phyloP scores from a whole-genome alignment of 1,140 invertebrate species.

The Bombus pascuorum region DNA sequence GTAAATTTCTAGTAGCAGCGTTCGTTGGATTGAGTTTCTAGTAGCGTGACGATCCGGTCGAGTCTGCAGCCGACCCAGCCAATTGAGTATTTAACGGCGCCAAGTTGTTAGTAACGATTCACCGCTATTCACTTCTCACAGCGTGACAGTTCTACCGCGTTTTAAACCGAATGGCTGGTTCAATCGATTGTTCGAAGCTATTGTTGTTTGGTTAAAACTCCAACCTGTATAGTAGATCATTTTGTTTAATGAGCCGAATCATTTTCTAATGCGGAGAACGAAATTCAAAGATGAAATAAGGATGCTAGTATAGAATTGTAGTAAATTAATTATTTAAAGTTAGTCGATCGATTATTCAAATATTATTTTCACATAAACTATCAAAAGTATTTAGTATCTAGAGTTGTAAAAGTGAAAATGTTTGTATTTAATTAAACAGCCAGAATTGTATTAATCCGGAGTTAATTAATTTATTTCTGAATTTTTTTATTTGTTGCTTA shows the following conservation, averaged over 20 bases:
- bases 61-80: neutral
- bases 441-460: too few relatives aligned
- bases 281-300: neutral
- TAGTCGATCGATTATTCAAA: too few relatives aligned
- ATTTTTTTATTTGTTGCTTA: too few relatives aligned
- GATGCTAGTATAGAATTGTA: too few relatives aligned
- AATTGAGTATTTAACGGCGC: constrained; percentile 21
- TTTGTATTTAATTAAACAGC: too few relatives aligned
- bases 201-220: neutral
- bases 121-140: constrained; percentile 7
- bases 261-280: neutral
- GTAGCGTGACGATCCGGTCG: neutral
- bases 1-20: constrained; percentile 15
- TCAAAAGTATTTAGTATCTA: too few relatives aligned
- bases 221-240: neutral
- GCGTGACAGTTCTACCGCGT: neutral
- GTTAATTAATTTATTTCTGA: too few relatives aligned
- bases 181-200: neutral
- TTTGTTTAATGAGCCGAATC: neutral
- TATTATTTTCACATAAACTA: too few relatives aligned
- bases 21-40: constrained; percentile 2
- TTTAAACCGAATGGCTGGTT: neutral
- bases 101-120: constrained; percentile 12
- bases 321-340: too few relatives aligned
- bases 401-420: too few relatives aligned